Percentiles rank a stretch among this genome's conserved stretches.
Conservation (phyloP, 2,888 invertebrate species). For the Temnothorax rugatulus region DNA sequence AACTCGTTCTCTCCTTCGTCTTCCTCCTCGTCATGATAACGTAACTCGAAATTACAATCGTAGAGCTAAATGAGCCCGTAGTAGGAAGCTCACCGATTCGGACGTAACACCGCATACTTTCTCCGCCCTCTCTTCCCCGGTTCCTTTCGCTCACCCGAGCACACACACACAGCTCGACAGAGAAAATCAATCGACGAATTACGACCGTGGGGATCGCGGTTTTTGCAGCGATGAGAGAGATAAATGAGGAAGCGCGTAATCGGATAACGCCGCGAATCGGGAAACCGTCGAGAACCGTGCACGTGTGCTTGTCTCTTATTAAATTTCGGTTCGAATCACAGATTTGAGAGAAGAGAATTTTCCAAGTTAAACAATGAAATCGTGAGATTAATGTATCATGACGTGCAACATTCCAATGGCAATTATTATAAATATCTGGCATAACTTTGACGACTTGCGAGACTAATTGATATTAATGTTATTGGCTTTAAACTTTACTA, state of each 20-base stretch:
- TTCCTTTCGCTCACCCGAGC: constrained; percentile 13
- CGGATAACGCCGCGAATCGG: not conserved
- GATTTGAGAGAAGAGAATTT: not conserved
- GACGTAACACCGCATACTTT: constrained; percentile 48
- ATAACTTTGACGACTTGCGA: not conserved
- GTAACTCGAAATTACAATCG: constrained; percentile 54
- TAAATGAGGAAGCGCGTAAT: constrained; percentile 33
- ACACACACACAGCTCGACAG: not conserved
- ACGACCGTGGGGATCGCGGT: not conserved
- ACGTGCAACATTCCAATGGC: not conserved
- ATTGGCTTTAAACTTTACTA: not conserved
- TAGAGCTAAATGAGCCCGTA: constrained; percentile 42
- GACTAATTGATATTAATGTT: not conserved
- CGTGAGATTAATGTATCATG: not conserved
- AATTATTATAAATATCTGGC: not conserved
- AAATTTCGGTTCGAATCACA: constrained; percentile 4
- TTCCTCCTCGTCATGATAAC: constrained; percentile 53
- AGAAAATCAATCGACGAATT: constrained; percentile 36
- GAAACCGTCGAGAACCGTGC: not conserved
- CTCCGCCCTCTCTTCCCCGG: constrained; percentile 25
- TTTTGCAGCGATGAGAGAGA: constrained; percentile 9
- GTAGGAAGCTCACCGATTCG: constrained; percentile 47
- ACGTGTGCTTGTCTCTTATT: not conserved
- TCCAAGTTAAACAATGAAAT: not conserved
- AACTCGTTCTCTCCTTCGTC: constrained; percentile 44